phyloP scores from a whole-genome alignment of 2,113 vertebrate species.

The Pomatorhinus ruficollis region DNA sequence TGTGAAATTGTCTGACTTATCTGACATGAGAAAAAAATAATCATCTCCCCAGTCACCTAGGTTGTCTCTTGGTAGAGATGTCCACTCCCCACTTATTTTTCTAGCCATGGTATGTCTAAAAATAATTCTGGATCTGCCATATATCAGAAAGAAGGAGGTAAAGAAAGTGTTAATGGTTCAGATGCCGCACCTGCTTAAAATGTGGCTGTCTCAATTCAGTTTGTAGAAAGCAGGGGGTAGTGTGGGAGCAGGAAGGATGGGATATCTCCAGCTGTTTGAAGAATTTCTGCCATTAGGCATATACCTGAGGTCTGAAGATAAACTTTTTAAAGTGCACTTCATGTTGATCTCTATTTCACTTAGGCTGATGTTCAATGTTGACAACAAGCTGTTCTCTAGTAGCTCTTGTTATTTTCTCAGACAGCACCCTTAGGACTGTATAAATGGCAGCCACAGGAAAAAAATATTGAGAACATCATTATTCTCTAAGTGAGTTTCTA shows the following conservation, averaged over 20 bases:
- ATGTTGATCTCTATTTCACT: slow-evolving; percentile 40
- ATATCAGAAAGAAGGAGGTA: background rate
- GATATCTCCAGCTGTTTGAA: slow-evolving; percentile 9
- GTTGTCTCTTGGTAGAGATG: background rate
- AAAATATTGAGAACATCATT: slow-evolving; percentile 23
- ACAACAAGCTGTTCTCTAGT: slow-evolving; percentile 25
- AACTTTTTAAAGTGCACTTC: slow-evolving; percentile 22
- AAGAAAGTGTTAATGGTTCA: background rate
- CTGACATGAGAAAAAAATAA: background rate
- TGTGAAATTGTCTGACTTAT: background rate
- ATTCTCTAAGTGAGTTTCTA: slow-evolving; percentile 28
- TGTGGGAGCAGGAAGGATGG: background rate
- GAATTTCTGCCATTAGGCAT: slow-evolving; percentile 1
- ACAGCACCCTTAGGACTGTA: slow-evolving; percentile 35
- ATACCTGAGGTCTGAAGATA: background rate
- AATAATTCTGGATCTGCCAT: background rate
- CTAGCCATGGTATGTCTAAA: background rate
- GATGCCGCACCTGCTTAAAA: background rate
- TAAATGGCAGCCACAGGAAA: slow-evolving; percentile 5
- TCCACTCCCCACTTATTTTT: background rate
- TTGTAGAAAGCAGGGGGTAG: background rate
- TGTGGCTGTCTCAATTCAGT: background rate
- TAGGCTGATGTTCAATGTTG: background rate
- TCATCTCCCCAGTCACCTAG: background rate
- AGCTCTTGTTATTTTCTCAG: slow-evolving; percentile 44